Conservation (phyloP, 1,140 invertebrate species). For the Drosophila bipectinata region DNA sequence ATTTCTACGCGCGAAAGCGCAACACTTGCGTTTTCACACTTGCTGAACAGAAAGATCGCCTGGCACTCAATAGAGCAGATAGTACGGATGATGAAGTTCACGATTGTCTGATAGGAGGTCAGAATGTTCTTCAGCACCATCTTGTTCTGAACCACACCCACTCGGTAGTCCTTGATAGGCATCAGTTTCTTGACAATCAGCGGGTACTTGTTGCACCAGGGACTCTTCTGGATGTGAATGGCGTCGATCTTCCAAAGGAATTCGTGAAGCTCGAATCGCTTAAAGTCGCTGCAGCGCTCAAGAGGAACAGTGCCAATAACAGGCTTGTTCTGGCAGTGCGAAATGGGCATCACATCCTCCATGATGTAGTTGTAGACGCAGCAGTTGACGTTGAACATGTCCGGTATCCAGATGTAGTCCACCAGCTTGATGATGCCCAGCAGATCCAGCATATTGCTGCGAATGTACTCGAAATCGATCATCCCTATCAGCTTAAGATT, state of each 20-base stretch:
- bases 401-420: slow-evolving; percentile 79
- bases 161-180: slow-evolving; percentile 68
- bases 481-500: slow-evolving; percentile 66
- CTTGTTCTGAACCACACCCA: slow-evolving; percentile 57
- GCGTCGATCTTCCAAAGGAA: slow-evolving; percentile 73
- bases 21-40: slow-evolving; percentile 66
- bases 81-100: slow-evolving; percentile 79
- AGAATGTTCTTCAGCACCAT: slow-evolving; percentile 61
- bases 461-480: slow-evolving; percentile 79
- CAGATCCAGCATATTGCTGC: slow-evolving; percentile 74
- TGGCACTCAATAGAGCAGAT: slow-evolving; percentile 79
- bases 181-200: slow-evolving; percentile 79
- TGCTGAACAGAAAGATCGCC: slow-evolving; percentile 67
- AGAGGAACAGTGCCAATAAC: slow-evolving; percentile 76
- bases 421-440: slow-evolving; percentile 71
- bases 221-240: slow-evolving; percentile 80
- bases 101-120: slow-evolving; percentile 66
- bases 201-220: slow-evolving; percentile 78
- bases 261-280: slow-evolving; percentile 71
- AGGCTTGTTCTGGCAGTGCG: slow-evolving; percentile 66
- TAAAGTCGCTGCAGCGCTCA: slow-evolving; percentile 77
- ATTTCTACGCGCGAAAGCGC: slow-evolving; percentile 67
- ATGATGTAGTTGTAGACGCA: slow-evolving; percentile 72
- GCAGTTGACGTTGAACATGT: slow-evolving; percentile 65
- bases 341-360: slow-evolving; percentile 73